A percentile compares a stretch with the other conserved stretches of the same genome.
phyloP scores from a whole-genome alignment of 2,888 invertebrate species.

The Cosmia trapezina region DNA sequence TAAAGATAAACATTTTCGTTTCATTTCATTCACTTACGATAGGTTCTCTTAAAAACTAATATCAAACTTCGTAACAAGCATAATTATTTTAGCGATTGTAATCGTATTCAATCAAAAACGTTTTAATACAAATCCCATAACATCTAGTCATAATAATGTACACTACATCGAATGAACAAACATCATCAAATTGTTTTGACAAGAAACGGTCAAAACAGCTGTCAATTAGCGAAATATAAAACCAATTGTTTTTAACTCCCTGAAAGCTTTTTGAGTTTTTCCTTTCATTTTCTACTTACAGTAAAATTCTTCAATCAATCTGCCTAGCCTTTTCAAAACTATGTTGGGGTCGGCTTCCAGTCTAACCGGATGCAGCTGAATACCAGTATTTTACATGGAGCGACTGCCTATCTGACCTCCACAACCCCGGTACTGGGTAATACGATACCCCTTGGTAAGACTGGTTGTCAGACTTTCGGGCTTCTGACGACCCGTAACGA shows the following conservation, averaged over 20 bases:
- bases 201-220: conserved; percentile 26
- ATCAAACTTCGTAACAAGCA: neutral
- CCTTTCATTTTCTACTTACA: neutral
- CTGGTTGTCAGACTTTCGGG: no score
- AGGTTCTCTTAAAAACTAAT: no score
- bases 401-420: no score
- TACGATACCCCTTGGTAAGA: no score
- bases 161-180: conserved; percentile 1
- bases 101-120: neutral
- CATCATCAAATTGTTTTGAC: conserved; percentile 28
- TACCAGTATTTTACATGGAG: no score
- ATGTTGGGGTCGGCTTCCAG: no score
- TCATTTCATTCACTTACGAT: no score
- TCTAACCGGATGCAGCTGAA: no score
- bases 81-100: neutral
- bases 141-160: neutral
- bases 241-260: conserved; percentile 1
- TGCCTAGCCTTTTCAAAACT: no score
- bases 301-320: neutral
- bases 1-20: no score
- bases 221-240: conserved; percentile 11
- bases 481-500: no score
- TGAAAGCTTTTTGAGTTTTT: conserved; percentile 7
- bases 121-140: neutral
- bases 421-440: no score